Evolutionary conservation across 2,113 vertebrate genomes (phyloP), one percentile per base, ranked within the genome.

Genomic region (Siniperca chuatsi): DNA sequence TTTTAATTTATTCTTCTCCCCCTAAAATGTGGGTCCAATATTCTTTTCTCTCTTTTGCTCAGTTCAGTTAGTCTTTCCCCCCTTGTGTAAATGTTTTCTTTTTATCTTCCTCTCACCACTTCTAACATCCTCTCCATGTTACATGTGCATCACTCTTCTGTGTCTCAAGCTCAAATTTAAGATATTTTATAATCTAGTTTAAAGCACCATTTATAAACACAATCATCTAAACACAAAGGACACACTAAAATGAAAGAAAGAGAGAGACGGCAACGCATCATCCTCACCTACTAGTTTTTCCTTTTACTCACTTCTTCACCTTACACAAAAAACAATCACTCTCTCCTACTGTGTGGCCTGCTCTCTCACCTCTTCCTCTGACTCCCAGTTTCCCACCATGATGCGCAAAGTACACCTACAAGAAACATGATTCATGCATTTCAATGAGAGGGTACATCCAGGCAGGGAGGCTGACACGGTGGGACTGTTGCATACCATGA

Each of bases 371-470:
- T 65, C 66, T 48, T 44, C 52, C 68, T 75, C 85, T 75, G 21
- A 76, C 35, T 70, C 69, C 54, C 29, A 66, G 8, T 76, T 76
- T 87, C 64, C 68, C 67, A 62, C 33, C 35, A 29, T 54, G 62
- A 84, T 67, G 76, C 20, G 8, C 74, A 54, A n/a, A 11, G 33
- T 23, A 25, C 42, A 61, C 54, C 60, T 75, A 40, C 40, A 73
- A 72, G 55, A 81, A 88, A n/a, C 37, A 44, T 86, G 89, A 93
- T 60, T 93, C 89, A 90, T 73, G 42, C 58, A 13, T 71, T 33
- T 50, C 77, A 58, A 64, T 42, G 58, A 71, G 78, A 64, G 33
- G 44, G 15, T 29, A 61, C 76, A 35, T 70, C 50, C 29, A 29
- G 25, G 52, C 18, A 50, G 12, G 70, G 88, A 85, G 9, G 58